phyloP scores from a whole-genome alignment of 30 jellyfish, hydroid and myxozoan species.

The Sanderia malayensis region DNA sequence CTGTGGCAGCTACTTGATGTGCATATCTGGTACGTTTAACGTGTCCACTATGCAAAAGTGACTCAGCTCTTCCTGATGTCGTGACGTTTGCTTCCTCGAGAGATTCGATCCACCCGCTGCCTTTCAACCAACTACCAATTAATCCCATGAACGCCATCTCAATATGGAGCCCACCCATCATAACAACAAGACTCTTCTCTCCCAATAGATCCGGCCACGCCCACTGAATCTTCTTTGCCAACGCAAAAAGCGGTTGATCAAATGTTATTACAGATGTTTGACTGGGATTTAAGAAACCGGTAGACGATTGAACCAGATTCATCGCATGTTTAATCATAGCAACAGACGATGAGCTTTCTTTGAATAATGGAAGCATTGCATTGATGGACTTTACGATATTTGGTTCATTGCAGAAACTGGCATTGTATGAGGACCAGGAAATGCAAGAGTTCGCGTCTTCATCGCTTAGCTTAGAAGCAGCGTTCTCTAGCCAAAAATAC shows the following conservation, averaged over 20 bases:
- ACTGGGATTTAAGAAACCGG: not conserved
- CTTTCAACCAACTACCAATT: not conserved
- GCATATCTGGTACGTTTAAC: not conserved
- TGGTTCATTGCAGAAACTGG: not conserved
- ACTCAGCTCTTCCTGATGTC: not conserved
- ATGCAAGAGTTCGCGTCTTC: not conserved
- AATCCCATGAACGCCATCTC: not conserved
- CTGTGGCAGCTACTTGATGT: not conserved
- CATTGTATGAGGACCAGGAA: not conserved
- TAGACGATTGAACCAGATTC: not conserved
- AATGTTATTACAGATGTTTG: not conserved
- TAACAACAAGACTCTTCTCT: not conserved
- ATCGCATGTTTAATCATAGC: not conserved
- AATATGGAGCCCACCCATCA: conserved; percentile 1
- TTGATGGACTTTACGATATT: not conserved
- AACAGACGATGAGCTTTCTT: not conserved
- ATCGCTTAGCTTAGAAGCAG: not conserved
- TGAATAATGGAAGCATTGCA: not conserved
- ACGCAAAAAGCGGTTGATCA: not conserved
- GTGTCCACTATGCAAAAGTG: not conserved
- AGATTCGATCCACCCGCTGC: not conserved
- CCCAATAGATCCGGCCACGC: not conserved
- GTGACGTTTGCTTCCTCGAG: not conserved
- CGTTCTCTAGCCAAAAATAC: not conserved
- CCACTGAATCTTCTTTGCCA: not conserved